Evolutionary conservation across 2,888 invertebrate genomes (phyloP).

Genomic region (Pseudococcus longispinus): DNA sequence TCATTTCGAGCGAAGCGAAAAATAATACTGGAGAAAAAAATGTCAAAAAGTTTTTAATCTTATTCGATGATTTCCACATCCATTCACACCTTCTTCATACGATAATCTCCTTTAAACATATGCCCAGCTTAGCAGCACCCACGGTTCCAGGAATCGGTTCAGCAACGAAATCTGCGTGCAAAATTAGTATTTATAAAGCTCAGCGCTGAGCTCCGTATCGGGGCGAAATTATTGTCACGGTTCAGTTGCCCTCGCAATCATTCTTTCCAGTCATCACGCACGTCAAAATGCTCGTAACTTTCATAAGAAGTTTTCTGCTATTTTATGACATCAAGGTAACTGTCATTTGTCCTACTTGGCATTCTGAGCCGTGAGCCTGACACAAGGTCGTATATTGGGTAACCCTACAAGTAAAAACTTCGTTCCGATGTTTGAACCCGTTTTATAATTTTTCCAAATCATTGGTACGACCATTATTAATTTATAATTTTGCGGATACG

Average conservation of each 20-base stretch:
- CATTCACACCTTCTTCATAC: not conserved
- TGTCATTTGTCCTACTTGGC: not conserved
- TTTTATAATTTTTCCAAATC: not conserved
- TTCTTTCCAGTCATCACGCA: constrained; percentile 28
- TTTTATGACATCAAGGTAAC: constrained; percentile 19
- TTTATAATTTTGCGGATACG: not conserved
- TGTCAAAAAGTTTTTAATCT: constrained; percentile 26
- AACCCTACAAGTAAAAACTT: not conserved
- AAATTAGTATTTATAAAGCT: constrained; percentile 15
- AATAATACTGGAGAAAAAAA: not conserved
- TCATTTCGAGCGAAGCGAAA: not conserved
- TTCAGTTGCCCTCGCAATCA: not conserved
- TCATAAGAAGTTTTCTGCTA: not conserved
- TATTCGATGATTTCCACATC: constrained; percentile 1
- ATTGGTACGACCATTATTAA: not conserved
- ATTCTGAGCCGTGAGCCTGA: not conserved
- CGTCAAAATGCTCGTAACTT: constrained; percentile 7
- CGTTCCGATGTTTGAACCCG: not conserved
- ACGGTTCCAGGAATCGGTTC: not conserved
- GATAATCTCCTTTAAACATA: not conserved
- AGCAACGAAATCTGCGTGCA: not conserved
- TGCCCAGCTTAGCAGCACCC: not conserved
- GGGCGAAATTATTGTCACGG: not conserved
- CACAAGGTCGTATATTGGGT: not conserved
- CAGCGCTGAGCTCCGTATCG: not conserved